A percentile compares a stretch with the other conserved stretches of the same genome.
Evolutionary conservation across 2,888 invertebrate genomes (phyloP).

Genomic region (Tipula unca): DNA sequence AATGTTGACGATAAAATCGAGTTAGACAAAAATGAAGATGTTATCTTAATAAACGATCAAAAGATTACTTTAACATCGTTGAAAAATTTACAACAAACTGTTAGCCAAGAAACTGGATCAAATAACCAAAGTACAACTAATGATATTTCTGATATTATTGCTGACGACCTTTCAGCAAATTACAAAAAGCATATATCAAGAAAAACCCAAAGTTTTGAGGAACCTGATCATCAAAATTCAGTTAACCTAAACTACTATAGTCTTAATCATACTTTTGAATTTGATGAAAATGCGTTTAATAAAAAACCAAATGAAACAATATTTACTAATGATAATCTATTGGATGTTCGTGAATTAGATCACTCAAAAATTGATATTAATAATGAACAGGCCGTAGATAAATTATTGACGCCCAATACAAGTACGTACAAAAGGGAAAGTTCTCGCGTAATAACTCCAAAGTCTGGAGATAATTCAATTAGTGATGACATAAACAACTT

Average conservation of each 20-base stretch:
- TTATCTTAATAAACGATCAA: slow-evolving; percentile 25
- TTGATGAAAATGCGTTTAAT: background rate
- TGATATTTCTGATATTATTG: slow-evolving; percentile 37
- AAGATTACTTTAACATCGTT: slow-evolving; percentile 25
- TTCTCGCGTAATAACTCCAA: slow-evolving; percentile 18
- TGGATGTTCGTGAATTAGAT: slow-evolving; percentile 23
- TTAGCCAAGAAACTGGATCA: slow-evolving; percentile 28
- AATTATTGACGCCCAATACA: slow-evolving; percentile 23
- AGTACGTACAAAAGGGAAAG: background rate
- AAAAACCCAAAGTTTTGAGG: background rate
- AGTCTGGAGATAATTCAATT: slow-evolving; percentile 23
- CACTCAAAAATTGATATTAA: slow-evolving; percentile 29
- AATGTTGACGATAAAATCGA: background rate
- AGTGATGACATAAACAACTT: slow-evolving; percentile 34
- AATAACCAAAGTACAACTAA: slow-evolving; percentile 39
- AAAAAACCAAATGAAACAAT: background rate
- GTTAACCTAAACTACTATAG: slow-evolving; percentile 18
- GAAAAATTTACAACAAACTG: slow-evolving; percentile 19
- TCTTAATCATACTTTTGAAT: background rate
- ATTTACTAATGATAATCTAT: background rate
- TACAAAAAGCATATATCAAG: background rate
- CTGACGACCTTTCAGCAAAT: slow-evolving; percentile 31
- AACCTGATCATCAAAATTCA: background rate
- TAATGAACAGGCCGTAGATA: slow-evolving; percentile 31
- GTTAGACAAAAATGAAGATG: slow-evolving; percentile 20